phyloP scores from a whole-genome alignment of 2,888 invertebrate genomes.

The Mystacides longicornis region DNA sequence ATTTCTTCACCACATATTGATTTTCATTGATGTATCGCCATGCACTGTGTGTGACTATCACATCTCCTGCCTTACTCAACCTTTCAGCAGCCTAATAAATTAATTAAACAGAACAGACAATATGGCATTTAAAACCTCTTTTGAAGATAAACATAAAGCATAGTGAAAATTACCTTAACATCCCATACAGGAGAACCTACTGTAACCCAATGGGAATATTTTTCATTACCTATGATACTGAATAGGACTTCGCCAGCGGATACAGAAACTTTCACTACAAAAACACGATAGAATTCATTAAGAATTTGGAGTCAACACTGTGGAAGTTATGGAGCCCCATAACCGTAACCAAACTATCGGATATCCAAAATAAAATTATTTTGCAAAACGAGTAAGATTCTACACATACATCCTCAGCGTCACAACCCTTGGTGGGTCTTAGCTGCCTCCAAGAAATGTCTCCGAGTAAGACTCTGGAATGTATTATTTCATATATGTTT shows the following conservation, averaged over 20 bases:
- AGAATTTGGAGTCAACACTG: too few relatives aligned
- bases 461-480: too few relatives aligned
- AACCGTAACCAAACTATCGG: too few relatives aligned
- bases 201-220: constrained; percentile 50
- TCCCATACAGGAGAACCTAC: constrained; percentile 58
- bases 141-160: background rate
- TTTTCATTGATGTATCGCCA: constrained; percentile 54
- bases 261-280: constrained; percentile 56
- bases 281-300: background rate
- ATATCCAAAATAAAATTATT: too few relatives aligned
- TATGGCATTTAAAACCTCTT: background rate
- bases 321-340: too few relatives aligned
- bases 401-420: too few relatives aligned
- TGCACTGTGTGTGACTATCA: constrained; percentile 51
- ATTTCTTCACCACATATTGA: constrained; percentile 50
- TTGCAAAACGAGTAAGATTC: too few relatives aligned
- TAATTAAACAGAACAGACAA: background rate
- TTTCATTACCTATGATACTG: constrained; percentile 48
- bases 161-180: constrained; percentile 34
- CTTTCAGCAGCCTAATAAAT: constrained; percentile 38
- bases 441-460: too few relatives aligned
- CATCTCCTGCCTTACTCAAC: constrained; percentile 51
- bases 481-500: too few relatives aligned
- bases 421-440: too few relatives aligned
- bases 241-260: constrained; percentile 53